These are phyloP conservation scores for Falco rusticolus DNA, from an alignment of 2,797 vertebrate genomes.

Conservation along the genomic window DNA sequence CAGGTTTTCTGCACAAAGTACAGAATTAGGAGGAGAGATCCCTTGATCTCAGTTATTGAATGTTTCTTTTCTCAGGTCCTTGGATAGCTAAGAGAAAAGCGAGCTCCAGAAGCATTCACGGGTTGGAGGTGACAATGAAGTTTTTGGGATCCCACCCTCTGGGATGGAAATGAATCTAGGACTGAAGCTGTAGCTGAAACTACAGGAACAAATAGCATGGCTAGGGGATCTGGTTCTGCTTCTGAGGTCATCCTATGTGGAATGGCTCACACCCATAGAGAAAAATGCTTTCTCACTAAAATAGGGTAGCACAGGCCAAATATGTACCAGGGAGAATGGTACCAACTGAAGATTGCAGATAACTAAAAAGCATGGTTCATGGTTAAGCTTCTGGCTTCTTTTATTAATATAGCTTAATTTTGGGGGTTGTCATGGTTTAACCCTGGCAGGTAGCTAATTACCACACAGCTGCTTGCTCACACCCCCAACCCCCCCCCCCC, in stretches of 20 bases:
- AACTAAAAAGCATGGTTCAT: background rate
- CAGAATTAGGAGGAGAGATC: background rate
- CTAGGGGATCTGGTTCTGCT: background rate
- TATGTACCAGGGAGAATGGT: background rate
- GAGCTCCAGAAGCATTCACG: background rate
- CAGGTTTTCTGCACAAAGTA: background rate
- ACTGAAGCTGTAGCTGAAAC: background rate
- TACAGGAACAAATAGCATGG: background rate
- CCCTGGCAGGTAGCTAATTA: background rate
- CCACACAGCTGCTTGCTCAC: background rate
- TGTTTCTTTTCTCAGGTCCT: background rate
- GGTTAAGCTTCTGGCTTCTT: background rate
- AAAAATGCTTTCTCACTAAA: background rate
- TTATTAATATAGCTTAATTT: background rate
- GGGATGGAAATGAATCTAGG: background rate
- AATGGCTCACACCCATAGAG: fast-evolving
- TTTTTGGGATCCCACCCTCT: background rate
- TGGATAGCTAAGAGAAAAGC: background rate
- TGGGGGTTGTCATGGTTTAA: background rate
- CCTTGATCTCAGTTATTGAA: background rate
- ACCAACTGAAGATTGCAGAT: background rate
- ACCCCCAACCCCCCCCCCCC: too few relatives aligned
- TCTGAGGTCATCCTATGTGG: background rate
- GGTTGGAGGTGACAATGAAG: background rate
- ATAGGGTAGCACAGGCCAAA: background rate